phyloP scores from a whole-genome alignment of 2,797 vertebrate species.

The Lagorchestes hirsutus region DNA sequence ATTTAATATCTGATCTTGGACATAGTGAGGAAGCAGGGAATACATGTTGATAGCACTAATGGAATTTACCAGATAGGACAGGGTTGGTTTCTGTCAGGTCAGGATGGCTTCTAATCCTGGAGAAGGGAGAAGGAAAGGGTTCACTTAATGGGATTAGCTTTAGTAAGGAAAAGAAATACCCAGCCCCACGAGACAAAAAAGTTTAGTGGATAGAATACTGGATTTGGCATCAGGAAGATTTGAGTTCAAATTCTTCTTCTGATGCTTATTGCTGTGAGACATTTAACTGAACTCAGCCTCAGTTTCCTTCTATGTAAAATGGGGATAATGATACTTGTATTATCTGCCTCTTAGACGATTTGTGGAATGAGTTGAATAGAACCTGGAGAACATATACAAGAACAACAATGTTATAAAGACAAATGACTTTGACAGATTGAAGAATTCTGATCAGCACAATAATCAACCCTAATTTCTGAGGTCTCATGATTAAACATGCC shows the following conservation, averaged over 20 bases:
- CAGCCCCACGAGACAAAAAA: background rate
- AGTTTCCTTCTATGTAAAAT: background rate
- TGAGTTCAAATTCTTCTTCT: background rate
- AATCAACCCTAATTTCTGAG: background rate
- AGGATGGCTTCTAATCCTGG: background rate
- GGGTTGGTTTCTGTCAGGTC: background rate
- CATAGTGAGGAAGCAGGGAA: background rate
- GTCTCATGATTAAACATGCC: background rate
- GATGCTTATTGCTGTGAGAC: background rate
- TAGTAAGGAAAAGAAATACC: background rate
- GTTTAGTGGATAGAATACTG: background rate
- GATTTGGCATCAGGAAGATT: background rate
- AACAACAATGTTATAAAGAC: background rate
- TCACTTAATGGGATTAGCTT: background rate
- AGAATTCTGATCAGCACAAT: background rate
- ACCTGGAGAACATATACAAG: background rate
- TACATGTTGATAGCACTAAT: background rate
- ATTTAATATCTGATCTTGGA: background rate
- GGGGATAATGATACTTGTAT: background rate
- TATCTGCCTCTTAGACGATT: background rate
- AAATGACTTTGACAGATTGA: background rate
- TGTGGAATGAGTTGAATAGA: background rate
- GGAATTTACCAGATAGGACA: background rate
- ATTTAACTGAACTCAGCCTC: background rate
- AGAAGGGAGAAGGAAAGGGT: background rate